Percentiles rank a stretch among this genome's conserved stretches.
Conservation (phyloP, 2,113 vertebrate species). For the Lynx canadensis region DNA sequence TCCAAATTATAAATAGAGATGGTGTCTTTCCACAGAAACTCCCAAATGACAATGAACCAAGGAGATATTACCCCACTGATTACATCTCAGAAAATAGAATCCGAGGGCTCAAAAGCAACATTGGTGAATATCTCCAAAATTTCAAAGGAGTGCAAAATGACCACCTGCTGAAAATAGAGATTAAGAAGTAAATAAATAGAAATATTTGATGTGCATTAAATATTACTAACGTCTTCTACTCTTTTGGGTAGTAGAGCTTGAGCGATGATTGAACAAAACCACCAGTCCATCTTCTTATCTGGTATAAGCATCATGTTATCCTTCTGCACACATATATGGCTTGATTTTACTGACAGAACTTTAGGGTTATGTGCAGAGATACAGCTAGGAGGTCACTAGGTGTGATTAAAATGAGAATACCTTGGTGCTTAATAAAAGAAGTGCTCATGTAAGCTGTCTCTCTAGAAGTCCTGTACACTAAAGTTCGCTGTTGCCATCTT, state of each 20-base stretch:
- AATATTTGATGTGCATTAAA: neutral
- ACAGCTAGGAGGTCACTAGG: neutral
- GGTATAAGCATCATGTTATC: too few species aligned
- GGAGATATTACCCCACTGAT: neutral
- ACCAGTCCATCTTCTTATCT: neutral
- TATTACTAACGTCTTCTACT: neutral
- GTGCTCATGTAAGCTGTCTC: rapidly evolving
- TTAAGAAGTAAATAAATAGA: neutral
- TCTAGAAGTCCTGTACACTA: neutral
- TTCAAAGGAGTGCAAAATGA: neutral
- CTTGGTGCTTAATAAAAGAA: neutral
- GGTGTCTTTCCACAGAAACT: neutral
- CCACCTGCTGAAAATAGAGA: neutral
- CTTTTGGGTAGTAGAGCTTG: neutral
- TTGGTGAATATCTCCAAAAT: neutral
- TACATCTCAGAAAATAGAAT: neutral
- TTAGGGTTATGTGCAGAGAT: neutral
- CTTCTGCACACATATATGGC: neutral
- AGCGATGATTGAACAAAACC: neutral
- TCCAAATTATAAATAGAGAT: neutral
- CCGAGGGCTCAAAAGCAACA: neutral
- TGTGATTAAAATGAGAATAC: neutral
- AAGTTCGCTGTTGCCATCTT: neutral
- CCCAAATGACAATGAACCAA: neutral
- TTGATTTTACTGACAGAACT: neutral